phyloP scores from a whole-genome alignment of 2,113 vertebrate genomes.

The Pholis gunnellus region DNA sequence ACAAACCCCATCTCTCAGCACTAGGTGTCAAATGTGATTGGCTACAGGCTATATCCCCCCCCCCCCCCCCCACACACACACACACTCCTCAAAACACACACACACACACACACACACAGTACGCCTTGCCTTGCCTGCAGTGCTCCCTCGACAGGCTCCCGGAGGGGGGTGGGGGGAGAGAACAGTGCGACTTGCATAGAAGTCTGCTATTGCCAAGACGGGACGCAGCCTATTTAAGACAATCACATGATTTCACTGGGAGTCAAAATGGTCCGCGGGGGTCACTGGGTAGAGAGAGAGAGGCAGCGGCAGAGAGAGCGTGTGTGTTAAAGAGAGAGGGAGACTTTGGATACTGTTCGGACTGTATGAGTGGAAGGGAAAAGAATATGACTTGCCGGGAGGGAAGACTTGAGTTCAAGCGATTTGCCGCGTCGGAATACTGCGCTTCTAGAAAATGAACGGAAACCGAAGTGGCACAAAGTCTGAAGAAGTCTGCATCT shows the following conservation, averaged over 20 bases:
- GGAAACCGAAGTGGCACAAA: slow-evolving; percentile 45
- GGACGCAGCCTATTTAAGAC: slow-evolving; percentile 68
- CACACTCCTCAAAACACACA: slow-evolving; percentile 21
- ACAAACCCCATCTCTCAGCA: slow-evolving; percentile 39
- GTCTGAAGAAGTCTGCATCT: slow-evolving; percentile 21
- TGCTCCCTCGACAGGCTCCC: slow-evolving; percentile 35
- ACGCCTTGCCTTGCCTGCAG: slow-evolving; percentile 20
- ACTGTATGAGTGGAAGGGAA: slow-evolving; percentile 32
- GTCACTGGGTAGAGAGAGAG: slow-evolving; percentile 60
- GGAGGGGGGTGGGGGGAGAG: neutral
- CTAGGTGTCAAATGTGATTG: slow-evolving; percentile 75
- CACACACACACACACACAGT: slow-evolving; percentile 7
- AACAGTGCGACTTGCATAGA: slow-evolving; percentile 37
- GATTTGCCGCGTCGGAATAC: slow-evolving; percentile 35
- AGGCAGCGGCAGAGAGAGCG: slow-evolving; percentile 4
- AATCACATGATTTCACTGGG: slow-evolving; percentile 77
- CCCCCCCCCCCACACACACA: slow-evolving; percentile 1
- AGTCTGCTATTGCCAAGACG: slow-evolving; percentile 45
- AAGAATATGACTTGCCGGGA: slow-evolving; percentile 63
- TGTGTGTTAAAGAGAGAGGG: slow-evolving; percentile 28
- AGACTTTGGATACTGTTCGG: slow-evolving; percentile 21
- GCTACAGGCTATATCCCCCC: slow-evolving; percentile 42
- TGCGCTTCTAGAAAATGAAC: slow-evolving; percentile 60
- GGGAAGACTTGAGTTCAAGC: slow-evolving; percentile 53
- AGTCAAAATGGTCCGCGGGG: slow-evolving; percentile 72